Evolutionary conservation across 1,140 invertebrate species (phyloP), one percentile per base, ranked within the genome.

Genomic region (Neodiprion pinetum): DNA sequence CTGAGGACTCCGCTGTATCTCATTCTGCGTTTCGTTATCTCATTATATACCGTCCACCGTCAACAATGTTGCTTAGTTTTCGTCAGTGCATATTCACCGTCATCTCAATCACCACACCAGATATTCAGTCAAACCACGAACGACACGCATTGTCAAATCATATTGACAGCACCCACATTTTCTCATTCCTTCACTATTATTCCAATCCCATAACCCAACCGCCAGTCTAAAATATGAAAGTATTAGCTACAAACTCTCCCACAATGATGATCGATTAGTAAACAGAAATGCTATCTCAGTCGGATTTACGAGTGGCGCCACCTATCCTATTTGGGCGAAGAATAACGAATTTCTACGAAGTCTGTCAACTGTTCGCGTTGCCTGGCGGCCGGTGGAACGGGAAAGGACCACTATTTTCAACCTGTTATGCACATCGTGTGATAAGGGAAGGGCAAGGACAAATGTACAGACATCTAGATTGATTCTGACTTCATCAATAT

Each of bases 1-100:
- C 87, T 82, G 80, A 88, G 81, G 79, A 88, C 82, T 80, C 83
- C 82, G 80, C 83, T 86, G 84, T 85, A 84, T 84, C 83, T 87
- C 87, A 88, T 88, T 88, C 87, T 88, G 86, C 79, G 80, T 84
- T 61, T 85, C 80, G 87, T 88, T 88, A 88, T 87, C 87, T 88
- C 87, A 82, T 88, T 81, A 85, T 86, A 85, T 67, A 77, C 80
- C 48, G 70, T 65, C 66, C 72, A 68, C 70, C 77, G 68, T 71
- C 48, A 49, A 47, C 23, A 23, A 40, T 61, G 53, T 61, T 61
- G 53, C 28, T 61, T 61, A 17, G n/a, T 61, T 61, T 61, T 61
- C 11, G 11, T 61, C 70, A 40, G 1, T 7, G 47, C 70, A 23
- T 71, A 11, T 23, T 48, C 14, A 49, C 47, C 47, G 23, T 9